Percentiles rank a stretch among this genome's conserved stretches.
phyloP scores from a whole-genome alignment of 2,888 invertebrate genomes.

The Ormyrus labotus region DNA sequence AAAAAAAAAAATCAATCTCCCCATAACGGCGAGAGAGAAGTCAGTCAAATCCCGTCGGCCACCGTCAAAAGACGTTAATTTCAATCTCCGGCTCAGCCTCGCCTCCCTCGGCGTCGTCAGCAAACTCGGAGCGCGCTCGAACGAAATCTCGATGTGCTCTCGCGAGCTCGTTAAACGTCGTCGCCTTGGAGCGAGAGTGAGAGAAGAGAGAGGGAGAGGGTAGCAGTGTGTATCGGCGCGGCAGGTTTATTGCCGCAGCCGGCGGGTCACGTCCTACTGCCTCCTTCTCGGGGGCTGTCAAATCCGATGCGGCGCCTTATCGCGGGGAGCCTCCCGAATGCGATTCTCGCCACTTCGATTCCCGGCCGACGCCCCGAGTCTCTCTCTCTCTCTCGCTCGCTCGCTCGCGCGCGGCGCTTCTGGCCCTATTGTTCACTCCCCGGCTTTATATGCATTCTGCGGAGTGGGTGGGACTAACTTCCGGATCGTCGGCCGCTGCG shows the following conservation, averaged over 20 bases:
- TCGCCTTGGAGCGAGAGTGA: background rate
- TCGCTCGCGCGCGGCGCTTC: no score
- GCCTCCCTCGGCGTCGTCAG: background rate
- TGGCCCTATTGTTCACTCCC: background rate
- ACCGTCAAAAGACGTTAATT: background rate
- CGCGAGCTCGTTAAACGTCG: background rate
- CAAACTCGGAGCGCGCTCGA: background rate
- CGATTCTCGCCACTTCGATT: no score
- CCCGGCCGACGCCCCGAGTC: no score
- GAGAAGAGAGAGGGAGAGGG: background rate
- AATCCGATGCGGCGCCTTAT: background rate
- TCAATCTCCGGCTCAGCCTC: background rate
- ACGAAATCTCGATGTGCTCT: background rate
- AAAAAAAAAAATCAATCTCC: no score
- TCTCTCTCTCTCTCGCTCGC: no score
- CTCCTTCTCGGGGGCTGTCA: no score
- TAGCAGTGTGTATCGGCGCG: conserved; percentile 1
- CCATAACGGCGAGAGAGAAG: no score
- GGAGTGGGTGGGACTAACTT: background rate
- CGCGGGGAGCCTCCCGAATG: background rate
- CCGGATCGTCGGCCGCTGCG: background rate
- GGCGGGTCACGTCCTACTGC: conserved; percentile 25
- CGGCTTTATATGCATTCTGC: conserved; percentile 17
- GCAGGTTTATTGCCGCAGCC: conserved; percentile 26
- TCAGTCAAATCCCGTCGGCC: background rate